Evolutionary conservation across 1,140 invertebrate genomes (phyloP).

Genomic region (Doryteuthis pealeii): DNA sequence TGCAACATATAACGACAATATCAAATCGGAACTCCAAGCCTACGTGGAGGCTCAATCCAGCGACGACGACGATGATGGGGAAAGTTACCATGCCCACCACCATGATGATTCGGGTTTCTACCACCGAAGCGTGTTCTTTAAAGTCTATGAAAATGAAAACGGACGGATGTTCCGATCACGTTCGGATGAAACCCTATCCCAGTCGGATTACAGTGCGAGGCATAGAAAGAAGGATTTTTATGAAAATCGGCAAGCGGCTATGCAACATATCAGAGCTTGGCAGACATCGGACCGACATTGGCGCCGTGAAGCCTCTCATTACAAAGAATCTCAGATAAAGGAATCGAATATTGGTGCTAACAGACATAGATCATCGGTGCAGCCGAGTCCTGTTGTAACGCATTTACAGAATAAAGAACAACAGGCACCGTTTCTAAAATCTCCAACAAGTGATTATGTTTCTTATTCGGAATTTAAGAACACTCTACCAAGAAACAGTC

Average conservation of each 20-base stretch:
- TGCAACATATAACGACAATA: slow-evolving; percentile 27
- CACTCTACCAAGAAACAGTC: too few relatives aligned
- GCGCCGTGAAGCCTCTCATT: slow-evolving; percentile 2
- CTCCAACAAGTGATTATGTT: too few relatives aligned
- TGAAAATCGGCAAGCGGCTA: slow-evolving; percentile 48
- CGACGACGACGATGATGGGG: slow-evolving; percentile 42
- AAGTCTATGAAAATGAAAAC: slow-evolving; percentile 43
- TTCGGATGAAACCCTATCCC: slow-evolving; percentile 58
- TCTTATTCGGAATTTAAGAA: too few relatives aligned
- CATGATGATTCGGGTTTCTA: slow-evolving; percentile 53
- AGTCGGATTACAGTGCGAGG: slow-evolving; percentile 54
- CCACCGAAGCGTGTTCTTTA: slow-evolving; percentile 44
- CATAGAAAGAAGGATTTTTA: slow-evolving; percentile 49
- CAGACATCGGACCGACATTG: slow-evolving; percentile 32
- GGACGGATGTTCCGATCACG: slow-evolving; percentile 51
- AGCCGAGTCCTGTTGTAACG: not conserved
- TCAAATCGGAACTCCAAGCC: slow-evolving; percentile 41
- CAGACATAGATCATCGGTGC: not conserved
- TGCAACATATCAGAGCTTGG: slow-evolving; percentile 52
- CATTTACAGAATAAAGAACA: too few relatives aligned
- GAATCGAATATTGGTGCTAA: not conserved
- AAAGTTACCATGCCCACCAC: slow-evolving; percentile 49
- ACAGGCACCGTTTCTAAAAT: too few relatives aligned
- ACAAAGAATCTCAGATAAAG: slow-evolving; percentile 13
- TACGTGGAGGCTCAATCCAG: slow-evolving; percentile 48